Evolutionary conservation across 2,888 invertebrate genomes (phyloP).

Genomic region (Tridacna crocea): DNA sequence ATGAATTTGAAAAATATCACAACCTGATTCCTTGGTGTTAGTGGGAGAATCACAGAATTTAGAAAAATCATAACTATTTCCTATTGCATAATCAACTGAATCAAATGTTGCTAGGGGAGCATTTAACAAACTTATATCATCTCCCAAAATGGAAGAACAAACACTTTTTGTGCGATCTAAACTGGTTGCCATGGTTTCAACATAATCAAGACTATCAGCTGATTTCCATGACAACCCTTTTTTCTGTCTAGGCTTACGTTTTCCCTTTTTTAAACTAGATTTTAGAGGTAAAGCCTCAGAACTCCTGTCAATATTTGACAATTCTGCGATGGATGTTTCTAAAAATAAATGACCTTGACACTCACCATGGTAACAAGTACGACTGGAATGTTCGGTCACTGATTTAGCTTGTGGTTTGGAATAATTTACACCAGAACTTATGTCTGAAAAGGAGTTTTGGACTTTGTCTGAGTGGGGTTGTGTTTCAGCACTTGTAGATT

Average conservation of each 20-base stretch:
- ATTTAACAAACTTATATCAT: conserved; percentile 70
- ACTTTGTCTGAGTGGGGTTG: neutral
- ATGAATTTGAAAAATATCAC: conserved; percentile 72
- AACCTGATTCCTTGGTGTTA: conserved; percentile 61
- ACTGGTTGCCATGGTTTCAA: conserved; percentile 66
- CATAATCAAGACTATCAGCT: conserved; percentile 72
- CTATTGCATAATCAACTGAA: conserved; percentile 71
- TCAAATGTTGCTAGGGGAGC: conserved; percentile 76
- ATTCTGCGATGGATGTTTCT: conserved; percentile 45
- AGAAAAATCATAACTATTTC: conserved; percentile 65
- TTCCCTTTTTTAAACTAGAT: conserved; percentile 68
- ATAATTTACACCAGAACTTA: conserved; percentile 26
- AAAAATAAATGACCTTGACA: conserved; percentile 64
- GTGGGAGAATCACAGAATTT: conserved; percentile 42
- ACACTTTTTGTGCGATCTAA: conserved; percentile 73
- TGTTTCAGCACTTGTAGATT: conserved; percentile 26
- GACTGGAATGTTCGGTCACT: conserved; percentile 55
- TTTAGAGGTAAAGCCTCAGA: conserved; percentile 69
- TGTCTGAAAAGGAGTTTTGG: neutral
- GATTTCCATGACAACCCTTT: conserved; percentile 76
- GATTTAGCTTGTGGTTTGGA: conserved; percentile 21
- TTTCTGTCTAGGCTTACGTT: conserved; percentile 59
- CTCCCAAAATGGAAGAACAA: conserved; percentile 71
- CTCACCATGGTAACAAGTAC: conserved; percentile 64
- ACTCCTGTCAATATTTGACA: conserved; percentile 63